Percentiles rank a stretch among this genome's conserved stretches.
Evolutionary conservation across 2,888 invertebrate species (phyloP).

Genomic region (Eristalinus sepulchralis): DNA sequence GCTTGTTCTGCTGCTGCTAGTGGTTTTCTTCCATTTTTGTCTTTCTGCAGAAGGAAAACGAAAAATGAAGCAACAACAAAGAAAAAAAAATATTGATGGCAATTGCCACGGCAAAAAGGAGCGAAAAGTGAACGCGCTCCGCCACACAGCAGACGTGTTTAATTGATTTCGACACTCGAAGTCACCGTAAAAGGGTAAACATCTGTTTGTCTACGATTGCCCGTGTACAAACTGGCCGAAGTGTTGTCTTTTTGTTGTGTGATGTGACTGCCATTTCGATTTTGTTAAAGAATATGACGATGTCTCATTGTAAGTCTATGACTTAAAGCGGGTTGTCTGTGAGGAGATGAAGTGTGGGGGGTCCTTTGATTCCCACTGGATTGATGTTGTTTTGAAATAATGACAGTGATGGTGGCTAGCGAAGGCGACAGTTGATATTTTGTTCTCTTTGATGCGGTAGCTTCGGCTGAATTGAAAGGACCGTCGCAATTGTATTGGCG

Average conservation of each 20-base stretch:
- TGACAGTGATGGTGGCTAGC: too few species aligned
- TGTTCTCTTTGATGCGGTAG: too few species aligned
- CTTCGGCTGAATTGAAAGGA: too few species aligned
- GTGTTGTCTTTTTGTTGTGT: constrained; percentile 17
- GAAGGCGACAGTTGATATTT: too few species aligned
- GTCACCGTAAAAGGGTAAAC: constrained; percentile 50
- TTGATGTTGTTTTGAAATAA: too few species aligned
- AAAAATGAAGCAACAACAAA: background rate
- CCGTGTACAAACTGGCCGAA: background rate
- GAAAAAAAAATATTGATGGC: background rate
- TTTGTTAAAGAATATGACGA: background rate
- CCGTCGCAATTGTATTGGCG: too few species aligned
- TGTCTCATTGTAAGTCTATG: constrained; percentile 1
- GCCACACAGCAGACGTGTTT: constrained; percentile 37
- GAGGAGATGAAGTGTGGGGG: too few species aligned
- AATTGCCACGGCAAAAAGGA: constrained; percentile 17
- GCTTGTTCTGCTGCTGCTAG: background rate
- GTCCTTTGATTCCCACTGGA: too few species aligned
- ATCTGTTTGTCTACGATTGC: constrained; percentile 45
- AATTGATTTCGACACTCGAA: constrained; percentile 61
- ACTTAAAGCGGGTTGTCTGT: background rate
- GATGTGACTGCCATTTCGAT: constrained; percentile 28
- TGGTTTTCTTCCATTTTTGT: constrained; percentile 36
- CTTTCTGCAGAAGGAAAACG: background rate
- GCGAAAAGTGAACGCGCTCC: background rate